Conservation (phyloP, 2,113 vertebrate genomes). For the Sinosuthora webbiana region DNA sequence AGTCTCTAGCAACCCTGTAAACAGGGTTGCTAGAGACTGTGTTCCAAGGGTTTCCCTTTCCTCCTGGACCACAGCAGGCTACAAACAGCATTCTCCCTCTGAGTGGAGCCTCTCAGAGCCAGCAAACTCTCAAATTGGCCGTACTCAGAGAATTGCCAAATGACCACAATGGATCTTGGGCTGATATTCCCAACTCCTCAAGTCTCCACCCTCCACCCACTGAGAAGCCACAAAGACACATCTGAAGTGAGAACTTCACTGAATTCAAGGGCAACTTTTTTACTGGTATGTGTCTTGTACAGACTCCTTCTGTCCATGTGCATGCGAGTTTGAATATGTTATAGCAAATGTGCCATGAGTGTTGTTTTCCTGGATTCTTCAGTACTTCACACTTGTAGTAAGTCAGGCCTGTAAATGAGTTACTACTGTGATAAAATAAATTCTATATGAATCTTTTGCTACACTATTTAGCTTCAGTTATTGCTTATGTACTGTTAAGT, state of each 20-base stretch:
- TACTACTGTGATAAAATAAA: rapidly evolving
- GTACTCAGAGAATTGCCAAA: neutral
- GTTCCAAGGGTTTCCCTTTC: too few species aligned
- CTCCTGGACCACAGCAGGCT: neutral
- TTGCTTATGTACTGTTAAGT: neutral
- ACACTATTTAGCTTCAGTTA: neutral
- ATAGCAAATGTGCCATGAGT: rapidly evolving
- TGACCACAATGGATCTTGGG: rapidly evolving
- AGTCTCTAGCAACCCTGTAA: neutral
- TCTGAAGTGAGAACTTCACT: neutral
- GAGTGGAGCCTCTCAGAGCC: neutral
- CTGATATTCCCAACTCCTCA: neutral
- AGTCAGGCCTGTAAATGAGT: neutral
- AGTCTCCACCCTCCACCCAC: neutral
- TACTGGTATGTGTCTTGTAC: neutral
- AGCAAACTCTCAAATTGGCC: neutral
- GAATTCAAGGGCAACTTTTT: neutral
- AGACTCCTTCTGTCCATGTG: rapidly evolving
- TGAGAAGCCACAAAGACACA: neutral
- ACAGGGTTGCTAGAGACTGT: too few species aligned
- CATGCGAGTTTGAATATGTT: neutral
- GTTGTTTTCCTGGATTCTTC: neutral
- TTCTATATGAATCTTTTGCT: neutral
- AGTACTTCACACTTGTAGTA: neutral
- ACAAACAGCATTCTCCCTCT: neutral